Base-by-base conservation (phyloP, 2,113 vertebrate genomes). In the Castor canadensis region DNA sequence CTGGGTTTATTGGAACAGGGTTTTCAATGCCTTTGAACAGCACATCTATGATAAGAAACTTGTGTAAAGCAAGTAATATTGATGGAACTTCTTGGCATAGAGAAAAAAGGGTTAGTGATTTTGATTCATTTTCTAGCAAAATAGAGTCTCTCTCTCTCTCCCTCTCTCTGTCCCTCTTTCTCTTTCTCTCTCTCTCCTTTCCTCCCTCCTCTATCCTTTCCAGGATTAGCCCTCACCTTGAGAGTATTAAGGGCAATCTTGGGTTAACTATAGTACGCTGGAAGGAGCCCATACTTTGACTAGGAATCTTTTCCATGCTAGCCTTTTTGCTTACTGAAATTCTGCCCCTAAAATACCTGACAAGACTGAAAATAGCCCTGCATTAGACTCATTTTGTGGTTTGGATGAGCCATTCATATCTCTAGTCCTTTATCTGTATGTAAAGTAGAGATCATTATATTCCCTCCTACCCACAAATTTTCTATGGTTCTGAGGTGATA, bases 61-160 rank as follows among this genome's bases (percentile, higher is more conserved):
- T 30, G 11, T 17, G 17, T 30, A 92, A 75, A 38, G 10, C 0
- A 10, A 28, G 40, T 76, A 66, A 28, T 6, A 3, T 26, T 77
- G 32, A 12, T 76, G 28, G 5, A 19, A 8, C 76, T 67, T 75
- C 52, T 81, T n/a, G 60, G 43, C 15, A 24, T 28, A 10, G 30
- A 88, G 28, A 79, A 19, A 28, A 71, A 93, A 45, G 81, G 20
- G 30, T 10, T 64, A 26, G 30, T 60, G 24, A 45, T 54, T 71
- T 77, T 89, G 17, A 89, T 62, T 93, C 30, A 89, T 64, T 89
- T 95, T 93, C 62, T 20, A 84, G 28, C 9, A 77, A 6, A 62
- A 8, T 71, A 32, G 67, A 71, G 35, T 20, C 16, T 38, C 15
- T 28, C 9, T 71, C 19, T 71, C 16, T 32, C 66, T 72, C 10